phyloP scores from a whole-genome alignment of 2,797 vertebrate genomes.

The Microctenopoma steveboyesi region DNA sequence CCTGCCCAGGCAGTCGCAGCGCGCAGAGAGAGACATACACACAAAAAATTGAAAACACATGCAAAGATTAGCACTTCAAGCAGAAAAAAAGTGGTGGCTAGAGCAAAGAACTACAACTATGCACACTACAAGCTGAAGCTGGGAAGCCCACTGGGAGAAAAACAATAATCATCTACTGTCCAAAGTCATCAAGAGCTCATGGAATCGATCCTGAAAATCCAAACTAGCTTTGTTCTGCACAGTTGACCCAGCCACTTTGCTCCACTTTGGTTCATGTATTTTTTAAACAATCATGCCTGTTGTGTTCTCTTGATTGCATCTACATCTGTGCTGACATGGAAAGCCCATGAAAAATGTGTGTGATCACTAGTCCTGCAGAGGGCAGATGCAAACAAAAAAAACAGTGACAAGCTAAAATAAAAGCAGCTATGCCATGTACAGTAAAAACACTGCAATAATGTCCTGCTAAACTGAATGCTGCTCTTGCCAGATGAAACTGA shows the following conservation, averaged over 20 bases:
- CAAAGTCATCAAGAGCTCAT: slow-evolving; percentile 60
- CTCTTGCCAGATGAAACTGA: slow-evolving; percentile 57
- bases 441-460: slow-evolving; percentile 48
- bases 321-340: slow-evolving; percentile 55
- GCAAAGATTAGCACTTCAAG: slow-evolving; percentile 81
- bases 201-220: slow-evolving; percentile 9
- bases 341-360: slow-evolving; percentile 63
- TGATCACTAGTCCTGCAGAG: slow-evolving; percentile 50
- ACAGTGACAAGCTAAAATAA: slow-evolving; percentile 43
- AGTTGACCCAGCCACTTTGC: slow-evolving; percentile 6
- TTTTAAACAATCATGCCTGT: slow-evolving; percentile 28
- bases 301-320: slow-evolving; percentile 55
- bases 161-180: slow-evolving; percentile 21
- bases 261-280: slow-evolving; percentile 30
- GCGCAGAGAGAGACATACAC: slow-evolving; percentile 73
- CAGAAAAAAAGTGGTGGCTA: slow-evolving; percentile 61
- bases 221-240: slow-evolving; percentile 19
- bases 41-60: slow-evolving; percentile 80
- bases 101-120: slow-evolving; percentile 61
- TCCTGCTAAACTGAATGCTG: slow-evolving; percentile 33
- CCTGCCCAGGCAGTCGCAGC: slow-evolving; percentile 89
- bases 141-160: slow-evolving; percentile 37
- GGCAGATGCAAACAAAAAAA: slow-evolving; percentile 57
- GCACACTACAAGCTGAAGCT: slow-evolving; percentile 66
- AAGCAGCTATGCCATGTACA: slow-evolving; percentile 38